Conservation (phyloP, 1,140 invertebrate species). For the Dendrolimus punctatus region DNA sequence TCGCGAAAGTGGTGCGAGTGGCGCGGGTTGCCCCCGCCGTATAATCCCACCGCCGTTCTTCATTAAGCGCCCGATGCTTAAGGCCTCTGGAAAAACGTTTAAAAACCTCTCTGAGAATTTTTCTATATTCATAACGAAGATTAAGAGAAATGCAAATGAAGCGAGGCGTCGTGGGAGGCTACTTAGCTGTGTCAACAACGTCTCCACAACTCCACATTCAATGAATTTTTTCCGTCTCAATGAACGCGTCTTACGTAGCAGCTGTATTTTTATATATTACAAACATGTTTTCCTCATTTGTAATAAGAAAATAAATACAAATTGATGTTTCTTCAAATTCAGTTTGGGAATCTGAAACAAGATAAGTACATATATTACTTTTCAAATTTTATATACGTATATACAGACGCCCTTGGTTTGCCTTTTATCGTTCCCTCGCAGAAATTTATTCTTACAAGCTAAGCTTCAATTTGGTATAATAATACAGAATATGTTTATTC, state of each 20-base stretch:
- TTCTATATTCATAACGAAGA: conserved; percentile 71
- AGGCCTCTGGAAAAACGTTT: conserved; percentile 39
- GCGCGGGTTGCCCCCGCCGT: conserved; percentile 22
- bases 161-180: conserved; percentile 48
- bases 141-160: conserved; percentile 70
- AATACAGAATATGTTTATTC: no score
- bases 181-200: conserved; percentile 69
- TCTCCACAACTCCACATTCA: conserved; percentile 17
- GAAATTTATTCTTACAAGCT: no score
- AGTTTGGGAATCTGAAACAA: no score
- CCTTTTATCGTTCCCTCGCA: no score
- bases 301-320: no score
- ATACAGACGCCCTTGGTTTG: no score
- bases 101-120: conserved; percentile 60
- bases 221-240: conserved; percentile 20
- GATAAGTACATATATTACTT: no score
- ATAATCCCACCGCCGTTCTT: conserved; percentile 60
- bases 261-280: conserved; percentile 1
- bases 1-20: conserved; percentile 59
- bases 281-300: no score
- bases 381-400: no score
- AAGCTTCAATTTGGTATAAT: no score
- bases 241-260: conserved; percentile 10
- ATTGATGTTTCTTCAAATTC: no score
- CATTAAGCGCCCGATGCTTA: conserved; percentile 50